These are phyloP conservation scores for Aphelenchoides avenae DNA, from an alignment of 1,140 invertebrate genomes.

Conservation along the genomic window DNA sequence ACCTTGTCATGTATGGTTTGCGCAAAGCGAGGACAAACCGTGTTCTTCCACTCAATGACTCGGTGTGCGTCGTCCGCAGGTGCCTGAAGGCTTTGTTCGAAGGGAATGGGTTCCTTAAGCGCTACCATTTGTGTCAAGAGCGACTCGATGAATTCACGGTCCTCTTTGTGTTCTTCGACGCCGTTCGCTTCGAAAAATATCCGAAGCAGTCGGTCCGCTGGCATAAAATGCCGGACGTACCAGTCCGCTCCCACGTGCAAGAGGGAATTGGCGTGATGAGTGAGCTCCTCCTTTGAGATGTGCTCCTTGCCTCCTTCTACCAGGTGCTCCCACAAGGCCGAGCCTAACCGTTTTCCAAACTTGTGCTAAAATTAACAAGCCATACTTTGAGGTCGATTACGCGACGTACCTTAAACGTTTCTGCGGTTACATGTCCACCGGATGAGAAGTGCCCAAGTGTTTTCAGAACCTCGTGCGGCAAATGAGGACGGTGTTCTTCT, in stretches of 20 bases:
- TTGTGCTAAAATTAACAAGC: too few relatives aligned
- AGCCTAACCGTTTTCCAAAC: too few relatives aligned
- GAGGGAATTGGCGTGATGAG: conserved; percentile 3
- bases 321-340: too few relatives aligned
- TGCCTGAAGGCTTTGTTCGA: conserved; percentile 4
- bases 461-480: too few relatives aligned
- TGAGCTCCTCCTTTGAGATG: conserved; percentile 13
- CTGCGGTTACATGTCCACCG: too few relatives aligned
- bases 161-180: conserved; percentile 9
- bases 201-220: conserved; percentile 2
- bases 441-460: too few relatives aligned
- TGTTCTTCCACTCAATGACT: conserved; percentile 14
- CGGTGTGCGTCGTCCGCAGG: conserved; percentile 1
- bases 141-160: conserved; percentile 15
- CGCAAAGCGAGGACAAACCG: conserved; percentile 17
- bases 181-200: conserved; percentile 12
- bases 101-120: background rate
- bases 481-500: too few relatives aligned
- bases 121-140: conserved; percentile 20
- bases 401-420: too few relatives aligned
- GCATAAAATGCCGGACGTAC: conserved; percentile 13
- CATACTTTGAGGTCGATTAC: too few relatives aligned
- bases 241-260: background rate
- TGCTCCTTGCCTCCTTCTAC: background rate
- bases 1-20: conserved; percentile 11